Conservation (phyloP, 2,113 vertebrate genomes). For the Mustela nigripes region DNA sequence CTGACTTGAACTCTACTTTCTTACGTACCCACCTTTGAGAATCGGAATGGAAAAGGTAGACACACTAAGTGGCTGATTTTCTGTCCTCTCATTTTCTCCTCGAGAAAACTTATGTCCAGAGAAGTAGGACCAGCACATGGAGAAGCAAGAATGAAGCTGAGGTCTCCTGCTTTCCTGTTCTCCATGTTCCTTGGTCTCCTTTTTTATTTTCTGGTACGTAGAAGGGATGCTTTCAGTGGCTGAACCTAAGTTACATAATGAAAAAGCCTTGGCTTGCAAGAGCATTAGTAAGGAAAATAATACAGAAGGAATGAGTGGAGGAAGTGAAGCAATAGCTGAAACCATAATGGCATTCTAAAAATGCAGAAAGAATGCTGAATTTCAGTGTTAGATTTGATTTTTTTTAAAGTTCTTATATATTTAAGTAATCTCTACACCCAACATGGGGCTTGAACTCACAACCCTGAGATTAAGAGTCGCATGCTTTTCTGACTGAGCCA, state of each 20-base stretch:
- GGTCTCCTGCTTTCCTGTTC: not conserved
- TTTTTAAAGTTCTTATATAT: not conserved
- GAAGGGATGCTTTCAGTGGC: not conserved
- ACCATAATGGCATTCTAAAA: not conserved
- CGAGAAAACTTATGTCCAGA: slow-evolving; percentile 17
- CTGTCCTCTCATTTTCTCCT: not conserved
- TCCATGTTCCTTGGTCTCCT: not conserved
- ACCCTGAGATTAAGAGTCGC: not conserved
- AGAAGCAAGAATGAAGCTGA: not conserved
- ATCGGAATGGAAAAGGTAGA: not conserved
- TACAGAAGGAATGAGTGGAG: not conserved
- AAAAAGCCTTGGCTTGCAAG: not conserved
- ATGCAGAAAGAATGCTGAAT: not conserved
- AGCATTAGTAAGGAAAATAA: not conserved
- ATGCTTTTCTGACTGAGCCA: not conserved
- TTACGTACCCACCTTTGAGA: not conserved
- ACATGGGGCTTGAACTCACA: not conserved
- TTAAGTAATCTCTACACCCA: not conserved
- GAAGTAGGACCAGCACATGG: not conserved
- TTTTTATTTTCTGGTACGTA: not conserved
- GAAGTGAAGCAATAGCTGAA: not conserved
- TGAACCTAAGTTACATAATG: not conserved
- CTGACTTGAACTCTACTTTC: not conserved
- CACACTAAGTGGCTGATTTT: not conserved
- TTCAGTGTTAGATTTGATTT: not conserved